A percentile compares a stretch with the other conserved stretches of the same genome.
These are phyloP conservation scores for Drosophila eohydei DNA, from an alignment of 2,888 invertebrate genomes.

Conservation along the genomic window DNA sequence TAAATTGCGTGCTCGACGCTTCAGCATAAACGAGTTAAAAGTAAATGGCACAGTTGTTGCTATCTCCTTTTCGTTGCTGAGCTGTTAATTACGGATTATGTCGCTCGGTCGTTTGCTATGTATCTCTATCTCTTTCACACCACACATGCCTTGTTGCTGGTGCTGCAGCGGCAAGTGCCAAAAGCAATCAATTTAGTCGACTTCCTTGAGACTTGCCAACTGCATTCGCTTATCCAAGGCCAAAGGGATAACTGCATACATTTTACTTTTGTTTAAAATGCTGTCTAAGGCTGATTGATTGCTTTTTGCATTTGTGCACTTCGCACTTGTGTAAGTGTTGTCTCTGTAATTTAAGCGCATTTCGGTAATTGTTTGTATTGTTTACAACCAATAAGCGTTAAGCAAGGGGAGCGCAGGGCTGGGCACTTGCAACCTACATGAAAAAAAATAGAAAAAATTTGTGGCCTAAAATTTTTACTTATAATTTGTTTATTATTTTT, in stretches of 20 bases:
- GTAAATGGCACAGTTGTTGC: conserved; percentile 6
- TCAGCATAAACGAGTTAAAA: background rate
- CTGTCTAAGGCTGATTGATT: conserved; percentile 10
- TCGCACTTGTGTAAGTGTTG: background rate
- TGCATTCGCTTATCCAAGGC: conserved; percentile 28
- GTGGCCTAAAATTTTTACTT: no score
- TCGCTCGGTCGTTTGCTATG: background rate
- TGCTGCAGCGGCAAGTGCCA: conserved; percentile 14
- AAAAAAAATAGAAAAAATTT: background rate
- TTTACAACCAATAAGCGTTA: no score
- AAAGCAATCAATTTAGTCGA: conserved; percentile 47
- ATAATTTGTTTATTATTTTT: no score
- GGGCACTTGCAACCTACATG: background rate
- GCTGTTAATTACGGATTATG: conserved; percentile 48
- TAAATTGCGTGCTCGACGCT: conserved; percentile 33
- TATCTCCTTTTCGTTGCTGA: conserved; percentile 12
- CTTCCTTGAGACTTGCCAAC: conserved; percentile 19
- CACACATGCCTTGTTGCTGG: background rate
- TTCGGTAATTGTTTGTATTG: background rate
- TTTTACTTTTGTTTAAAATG: conserved; percentile 1
- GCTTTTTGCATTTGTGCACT: background rate
- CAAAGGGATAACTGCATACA: background rate
- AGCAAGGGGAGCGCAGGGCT: background rate
- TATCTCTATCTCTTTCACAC: background rate
- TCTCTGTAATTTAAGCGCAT: background rate